Conservation (phyloP, 1,140 invertebrate species). For the Drosophila arawakana region DNA sequence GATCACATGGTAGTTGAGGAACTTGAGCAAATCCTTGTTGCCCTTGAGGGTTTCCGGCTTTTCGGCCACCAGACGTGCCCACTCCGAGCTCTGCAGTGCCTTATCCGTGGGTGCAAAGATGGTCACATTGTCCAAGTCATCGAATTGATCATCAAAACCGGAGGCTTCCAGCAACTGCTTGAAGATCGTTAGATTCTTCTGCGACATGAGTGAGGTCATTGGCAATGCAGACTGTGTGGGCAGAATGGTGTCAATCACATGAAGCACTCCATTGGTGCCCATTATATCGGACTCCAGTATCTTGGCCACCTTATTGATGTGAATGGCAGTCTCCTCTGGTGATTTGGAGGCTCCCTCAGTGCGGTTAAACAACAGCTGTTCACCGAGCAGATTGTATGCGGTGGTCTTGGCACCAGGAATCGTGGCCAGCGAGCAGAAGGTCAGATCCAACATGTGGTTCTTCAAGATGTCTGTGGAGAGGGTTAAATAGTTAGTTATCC, state of each 20-base stretch:
- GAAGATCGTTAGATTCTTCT: conserved; percentile 85
- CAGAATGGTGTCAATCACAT: conserved; percentile 88
- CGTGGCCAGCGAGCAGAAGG: conserved; percentile 88
- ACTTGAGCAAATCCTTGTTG: conserved; percentile 85
- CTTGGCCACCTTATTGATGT: conserved; percentile 85
- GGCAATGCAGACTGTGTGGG: conserved; percentile 86
- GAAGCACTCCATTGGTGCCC: conserved; percentile 89
- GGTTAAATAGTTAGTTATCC: not conserved
- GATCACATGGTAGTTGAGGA: conserved; percentile 87
- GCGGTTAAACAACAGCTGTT: conserved; percentile 85
- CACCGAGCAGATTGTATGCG: conserved; percentile 86
- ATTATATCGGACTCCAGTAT: conserved; percentile 85
- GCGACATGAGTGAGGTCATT: conserved; percentile 83
- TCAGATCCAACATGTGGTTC: conserved; percentile 88
- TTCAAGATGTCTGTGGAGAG: conserved; percentile 86
- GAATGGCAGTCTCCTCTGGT: conserved; percentile 57
- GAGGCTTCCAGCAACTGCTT: conserved; percentile 85
- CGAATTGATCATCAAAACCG: conserved; percentile 86
- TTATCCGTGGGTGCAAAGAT: conserved; percentile 88
- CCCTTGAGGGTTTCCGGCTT: conserved; percentile 78
- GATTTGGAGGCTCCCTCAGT: conserved; percentile 66
- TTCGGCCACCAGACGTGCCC: conserved; percentile 82
- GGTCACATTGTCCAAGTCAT: conserved; percentile 87
- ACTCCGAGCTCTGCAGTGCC: conserved; percentile 85
- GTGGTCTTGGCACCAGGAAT: conserved; percentile 85